Base-by-base conservation (phyloP, 2,113 vertebrate genomes). In the Myanophis thanlyinensis region DNA sequence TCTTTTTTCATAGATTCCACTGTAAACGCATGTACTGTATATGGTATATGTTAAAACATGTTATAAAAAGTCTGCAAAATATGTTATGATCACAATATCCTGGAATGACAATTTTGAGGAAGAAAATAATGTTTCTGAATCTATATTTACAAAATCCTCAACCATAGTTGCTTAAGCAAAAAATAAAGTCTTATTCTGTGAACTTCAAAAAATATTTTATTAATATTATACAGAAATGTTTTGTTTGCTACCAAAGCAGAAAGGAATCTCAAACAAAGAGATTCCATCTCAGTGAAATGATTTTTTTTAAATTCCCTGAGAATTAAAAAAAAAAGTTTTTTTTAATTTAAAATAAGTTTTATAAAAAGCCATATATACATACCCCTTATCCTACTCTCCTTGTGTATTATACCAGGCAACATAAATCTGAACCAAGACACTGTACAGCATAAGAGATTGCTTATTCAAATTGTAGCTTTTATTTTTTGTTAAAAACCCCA, bases 391-490 rank as follows among this genome's bases (percentile, higher is more conserved):
- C 44, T 62, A 87, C 90, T 93, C 93, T 95, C 94, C 89, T 89
- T 96, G 95, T 95, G 94, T 97, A 92, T 80, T 59, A 95, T 96
- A 97, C 93, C 95, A 95, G 96, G 95, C 92, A 93, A 96, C 96
- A 97, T 97, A 96, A 97, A 97, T 97, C 96, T 96, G 91, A 93
- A 93, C 95, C 95, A 91, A 91, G 54, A 95, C 94, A 94, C 96
- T 97, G 95, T 97, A 97, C 96, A 97, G 94, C 92, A 40, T 91
- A 2, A 94, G 94, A 87, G 73, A 96, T 96, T 93, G 93, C 93
- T 96, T 93, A 91, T 95, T 62, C 93, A 95, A 96, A 92, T 88
- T 40, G 93, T 91, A 91, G 84, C 93, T 95, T 90, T 87, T 91
- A 95, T 48, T 80, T 84, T 47, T 59, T 59, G 2, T 53, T 95